Conservation (phyloP, 1,140 invertebrate species). For the Micrasema longulum region DNA sequence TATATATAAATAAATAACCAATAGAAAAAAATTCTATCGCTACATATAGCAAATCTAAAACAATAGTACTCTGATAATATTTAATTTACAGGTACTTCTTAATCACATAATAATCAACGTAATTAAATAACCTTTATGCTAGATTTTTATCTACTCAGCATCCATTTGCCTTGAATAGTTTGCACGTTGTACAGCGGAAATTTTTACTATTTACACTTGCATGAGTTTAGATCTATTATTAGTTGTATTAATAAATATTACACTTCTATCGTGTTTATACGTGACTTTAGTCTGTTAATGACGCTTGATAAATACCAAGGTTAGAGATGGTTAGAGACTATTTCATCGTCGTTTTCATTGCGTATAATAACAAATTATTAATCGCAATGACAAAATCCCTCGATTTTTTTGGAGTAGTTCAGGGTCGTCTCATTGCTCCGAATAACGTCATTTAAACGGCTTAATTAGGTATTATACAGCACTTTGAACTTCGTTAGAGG, state of each 20-base stretch:
- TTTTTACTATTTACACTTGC: too few relatives aligned
- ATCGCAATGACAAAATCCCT: not conserved
- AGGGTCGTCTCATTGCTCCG: slow-evolving; percentile 16
- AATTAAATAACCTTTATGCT: too few relatives aligned
- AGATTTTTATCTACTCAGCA: too few relatives aligned
- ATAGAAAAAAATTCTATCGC: too few relatives aligned
- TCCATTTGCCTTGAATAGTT: not conserved
- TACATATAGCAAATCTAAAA: too few relatives aligned
- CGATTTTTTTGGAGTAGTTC: not conserved
- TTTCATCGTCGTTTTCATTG: not conserved
- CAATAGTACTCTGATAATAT: too few relatives aligned
- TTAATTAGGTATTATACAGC: too few relatives aligned
- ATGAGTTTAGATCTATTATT: too few relatives aligned
- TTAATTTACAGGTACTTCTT: too few relatives aligned
- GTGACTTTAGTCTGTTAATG: slow-evolving; percentile 1
- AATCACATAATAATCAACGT: too few relatives aligned
- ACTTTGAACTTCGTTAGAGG: too few relatives aligned
- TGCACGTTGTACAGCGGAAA: not conserved
- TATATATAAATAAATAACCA: too few relatives aligned
- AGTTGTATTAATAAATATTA: not conserved
- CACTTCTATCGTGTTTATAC: not conserved
- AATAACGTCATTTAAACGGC: not conserved
- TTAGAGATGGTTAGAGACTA: not conserved
- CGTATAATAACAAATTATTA: not conserved
- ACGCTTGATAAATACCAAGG: slow-evolving; percentile 3